Conservation (phyloP, 30 jellyfish, hydroid and myxozoan genomes). For the Hydractinia echinata region DNA sequence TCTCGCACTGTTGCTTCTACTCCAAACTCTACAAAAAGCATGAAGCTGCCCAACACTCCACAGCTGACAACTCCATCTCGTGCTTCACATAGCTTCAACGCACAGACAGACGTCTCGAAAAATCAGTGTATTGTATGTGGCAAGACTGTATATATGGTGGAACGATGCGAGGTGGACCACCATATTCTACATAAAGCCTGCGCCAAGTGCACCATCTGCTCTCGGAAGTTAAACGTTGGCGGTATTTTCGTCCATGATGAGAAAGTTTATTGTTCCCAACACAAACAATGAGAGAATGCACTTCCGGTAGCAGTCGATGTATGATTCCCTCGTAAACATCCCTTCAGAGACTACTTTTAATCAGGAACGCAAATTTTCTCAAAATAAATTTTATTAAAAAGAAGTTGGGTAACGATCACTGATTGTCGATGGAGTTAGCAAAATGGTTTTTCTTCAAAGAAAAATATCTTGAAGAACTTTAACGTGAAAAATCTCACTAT, state of each 20-base stretch:
- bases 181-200: slow-evolving; percentile 58
- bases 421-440: no score
- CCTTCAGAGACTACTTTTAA: no score
- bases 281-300: neutral
- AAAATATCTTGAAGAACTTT: no score
- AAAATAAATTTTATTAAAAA: no score
- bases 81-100: neutral
- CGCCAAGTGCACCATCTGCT: slow-evolving; percentile 70
- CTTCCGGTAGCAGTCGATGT: neutral
- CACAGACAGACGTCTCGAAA: slow-evolving; percentile 14
- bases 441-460: no score
- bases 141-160: slow-evolving; percentile 59
- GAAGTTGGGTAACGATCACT: no score
- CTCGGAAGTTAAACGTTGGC: slow-evolving; percentile 68
- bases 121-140: slow-evolving; percentile 66
- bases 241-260: slow-evolving; percentile 42
- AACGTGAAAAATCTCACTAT: no score
- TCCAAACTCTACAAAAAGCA: neutral
- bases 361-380: no score
- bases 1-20: no score
- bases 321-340: no score
- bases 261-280: slow-evolving; percentile 44
- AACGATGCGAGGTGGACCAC: slow-evolving; percentile 67
- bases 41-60: slow-evolving; percentile 4
- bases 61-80: neutral